These are phyloP conservation scores for Alloscopus bannaensis DNA, from an alignment of 2,888 invertebrate species.

Conservation along the genomic window DNA sequence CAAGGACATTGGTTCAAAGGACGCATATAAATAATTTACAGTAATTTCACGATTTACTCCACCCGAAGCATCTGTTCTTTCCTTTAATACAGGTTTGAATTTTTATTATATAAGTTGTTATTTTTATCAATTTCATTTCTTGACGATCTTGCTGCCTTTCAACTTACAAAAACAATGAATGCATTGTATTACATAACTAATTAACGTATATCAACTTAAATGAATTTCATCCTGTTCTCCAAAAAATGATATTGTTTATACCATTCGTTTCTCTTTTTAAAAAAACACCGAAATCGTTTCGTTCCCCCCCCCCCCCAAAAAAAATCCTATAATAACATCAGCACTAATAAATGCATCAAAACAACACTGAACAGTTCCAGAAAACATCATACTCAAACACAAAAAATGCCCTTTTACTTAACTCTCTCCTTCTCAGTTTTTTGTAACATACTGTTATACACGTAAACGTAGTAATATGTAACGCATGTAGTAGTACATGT, in stretches of 20 bases:
- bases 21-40: too few relatives aligned
- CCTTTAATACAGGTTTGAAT: constrained; percentile 19
- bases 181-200: constrained; percentile 11
- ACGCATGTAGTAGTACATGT: constrained; percentile 20
- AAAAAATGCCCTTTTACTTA: too few relatives aligned
- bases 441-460: constrained; percentile 30
- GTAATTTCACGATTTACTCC: too few relatives aligned
- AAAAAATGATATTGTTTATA: constrained; percentile 52
- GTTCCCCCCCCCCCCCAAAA: constrained; percentile 40
- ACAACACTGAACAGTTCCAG: constrained; percentile 65
- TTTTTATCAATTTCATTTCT: constrained; percentile 30
- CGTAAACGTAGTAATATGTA: constrained; percentile 34
- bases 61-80: too few relatives aligned
- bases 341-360: constrained; percentile 66
- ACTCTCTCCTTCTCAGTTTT: constrained; percentile 12
- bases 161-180: constrained; percentile 13
- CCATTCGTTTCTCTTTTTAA: constrained; percentile 40
- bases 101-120: constrained; percentile 30
- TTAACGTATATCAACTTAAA: constrained; percentile 22
- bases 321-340: constrained; percentile 49
- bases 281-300: constrained; percentile 62
- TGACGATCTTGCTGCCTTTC: constrained; percentile 24
- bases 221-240: constrained; percentile 36
- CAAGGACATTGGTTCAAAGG: too few relatives aligned
- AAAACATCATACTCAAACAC: constrained; percentile 43